Conservation (phyloP, 2,113 vertebrate species). For the Anoplopoma fimbria region DNA sequence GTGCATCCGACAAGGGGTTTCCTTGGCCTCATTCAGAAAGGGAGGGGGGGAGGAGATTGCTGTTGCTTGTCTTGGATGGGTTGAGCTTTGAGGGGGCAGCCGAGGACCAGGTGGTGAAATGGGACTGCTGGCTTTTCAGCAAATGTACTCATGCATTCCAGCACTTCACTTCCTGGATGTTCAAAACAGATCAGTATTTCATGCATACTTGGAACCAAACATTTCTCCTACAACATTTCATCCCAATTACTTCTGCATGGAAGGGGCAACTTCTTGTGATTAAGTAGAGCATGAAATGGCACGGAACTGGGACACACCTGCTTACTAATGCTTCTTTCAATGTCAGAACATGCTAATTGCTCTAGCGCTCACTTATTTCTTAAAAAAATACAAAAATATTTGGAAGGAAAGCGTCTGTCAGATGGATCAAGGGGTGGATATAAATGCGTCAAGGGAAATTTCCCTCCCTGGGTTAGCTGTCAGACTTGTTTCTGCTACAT, state of each 20-base stretch:
- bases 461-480: constrained; percentile 57
- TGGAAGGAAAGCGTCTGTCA: constrained; percentile 39
- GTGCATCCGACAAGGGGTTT: constrained; percentile 57
- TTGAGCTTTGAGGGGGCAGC: constrained; percentile 51
- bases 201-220: constrained; percentile 8
- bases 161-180: constrained; percentile 39
- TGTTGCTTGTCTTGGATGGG: constrained; percentile 58
- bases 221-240: constrained; percentile 24
- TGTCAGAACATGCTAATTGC: background rate
- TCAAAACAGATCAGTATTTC: constrained; percentile 39
- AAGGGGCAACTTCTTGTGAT: constrained; percentile 20
- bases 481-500: constrained; percentile 50
- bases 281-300: constrained; percentile 35
- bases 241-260: constrained; percentile 40
- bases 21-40: constrained; percentile 38
- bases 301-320: constrained; percentile 35
- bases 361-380: constrained; percentile 16
- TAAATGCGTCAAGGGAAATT: constrained; percentile 37
- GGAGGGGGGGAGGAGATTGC: constrained; percentile 38
- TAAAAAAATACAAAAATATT: constrained; percentile 29
- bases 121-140: constrained; percentile 42
- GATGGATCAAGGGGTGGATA: constrained; percentile 43
- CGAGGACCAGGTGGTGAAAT: constrained; percentile 67
- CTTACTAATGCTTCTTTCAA: background rate
- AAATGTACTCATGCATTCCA: constrained; percentile 48